Conservation (phyloP, 2,113 vertebrate genomes). For the Procapra przewalskii region DNA sequence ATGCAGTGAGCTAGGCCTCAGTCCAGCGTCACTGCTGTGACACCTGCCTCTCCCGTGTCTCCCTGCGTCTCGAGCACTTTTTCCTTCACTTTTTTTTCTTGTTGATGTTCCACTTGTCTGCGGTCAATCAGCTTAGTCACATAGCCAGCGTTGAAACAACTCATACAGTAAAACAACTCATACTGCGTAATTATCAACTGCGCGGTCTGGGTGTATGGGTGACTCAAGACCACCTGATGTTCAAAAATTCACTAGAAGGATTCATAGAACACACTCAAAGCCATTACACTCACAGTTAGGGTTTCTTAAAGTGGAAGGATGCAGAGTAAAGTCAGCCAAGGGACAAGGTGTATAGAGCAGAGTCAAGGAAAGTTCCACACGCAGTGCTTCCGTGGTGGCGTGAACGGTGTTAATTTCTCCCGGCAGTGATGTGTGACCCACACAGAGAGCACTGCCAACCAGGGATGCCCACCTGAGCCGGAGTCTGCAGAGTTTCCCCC, state of each 20-base stretch:
- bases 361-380: background rate
- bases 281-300: background rate
- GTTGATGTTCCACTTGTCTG: background rate
- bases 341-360: background rate
- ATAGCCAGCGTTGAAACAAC: background rate
- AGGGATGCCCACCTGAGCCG: background rate
- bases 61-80: background rate
- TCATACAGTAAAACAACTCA: background rate
- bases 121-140: background rate
- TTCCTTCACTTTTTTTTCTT: background rate
- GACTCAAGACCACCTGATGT: background rate
- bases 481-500: background rate
- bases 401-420: accelerated
- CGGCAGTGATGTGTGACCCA: background rate
- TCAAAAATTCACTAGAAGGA: background rate
- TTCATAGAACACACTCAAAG: background rate
- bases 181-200: background rate
- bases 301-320: background rate
- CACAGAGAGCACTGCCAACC: background rate
- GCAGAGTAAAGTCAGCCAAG: background rate
- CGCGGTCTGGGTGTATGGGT: background rate
- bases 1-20: background rate
- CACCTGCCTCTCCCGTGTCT: background rate
- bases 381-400: background rate
- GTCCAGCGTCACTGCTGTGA: background rate